Evolutionary conservation across 2,888 invertebrate species (phyloP).

Genomic region (Lepidocyrtoides sp.): DNA sequence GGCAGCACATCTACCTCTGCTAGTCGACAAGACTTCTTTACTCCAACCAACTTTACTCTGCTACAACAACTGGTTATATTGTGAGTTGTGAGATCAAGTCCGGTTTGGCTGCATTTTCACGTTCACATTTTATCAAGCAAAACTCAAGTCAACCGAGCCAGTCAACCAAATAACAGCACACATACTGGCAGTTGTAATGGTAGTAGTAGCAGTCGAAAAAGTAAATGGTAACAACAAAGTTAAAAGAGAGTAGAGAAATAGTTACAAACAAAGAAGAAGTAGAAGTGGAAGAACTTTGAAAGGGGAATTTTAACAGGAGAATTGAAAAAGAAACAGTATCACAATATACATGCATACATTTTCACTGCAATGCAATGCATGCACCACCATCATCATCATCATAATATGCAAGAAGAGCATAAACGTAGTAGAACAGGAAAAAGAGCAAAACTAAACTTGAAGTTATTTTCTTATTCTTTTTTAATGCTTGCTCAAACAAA

Average conservation of each 20-base stretch:
- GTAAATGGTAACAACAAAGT: conserved; percentile 55
- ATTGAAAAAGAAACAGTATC: conserved; percentile 21
- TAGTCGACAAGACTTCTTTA: neutral
- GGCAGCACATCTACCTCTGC: conserved; percentile 15
- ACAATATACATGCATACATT: too few species aligned
- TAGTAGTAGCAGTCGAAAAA: neutral
- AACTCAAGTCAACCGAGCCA: conserved; percentile 35
- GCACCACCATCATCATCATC: too few species aligned
- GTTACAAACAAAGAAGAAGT: conserved; percentile 22
- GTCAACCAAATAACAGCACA: neutral
- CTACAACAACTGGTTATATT: conserved; percentile 76
- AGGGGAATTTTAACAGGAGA: neutral
- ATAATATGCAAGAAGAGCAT: neutral
- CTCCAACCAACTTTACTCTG: neutral
- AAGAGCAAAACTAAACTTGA: neutral
- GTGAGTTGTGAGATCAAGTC: conserved; percentile 72
- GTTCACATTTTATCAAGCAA: conserved; percentile 58
- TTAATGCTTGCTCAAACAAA: conserved; percentile 13
- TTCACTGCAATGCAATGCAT: conserved; percentile 16
- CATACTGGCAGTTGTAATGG: neutral
- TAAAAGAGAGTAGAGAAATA: conserved; percentile 4
- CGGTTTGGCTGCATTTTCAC: conserved; percentile 83
- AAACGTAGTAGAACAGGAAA: neutral
- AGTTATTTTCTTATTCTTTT: conserved; percentile 25
- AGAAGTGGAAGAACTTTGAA: conserved; percentile 24